Evolutionary conservation across 2,113 vertebrate species (phyloP).

Genomic region (Pholis gunnellus): DNA sequence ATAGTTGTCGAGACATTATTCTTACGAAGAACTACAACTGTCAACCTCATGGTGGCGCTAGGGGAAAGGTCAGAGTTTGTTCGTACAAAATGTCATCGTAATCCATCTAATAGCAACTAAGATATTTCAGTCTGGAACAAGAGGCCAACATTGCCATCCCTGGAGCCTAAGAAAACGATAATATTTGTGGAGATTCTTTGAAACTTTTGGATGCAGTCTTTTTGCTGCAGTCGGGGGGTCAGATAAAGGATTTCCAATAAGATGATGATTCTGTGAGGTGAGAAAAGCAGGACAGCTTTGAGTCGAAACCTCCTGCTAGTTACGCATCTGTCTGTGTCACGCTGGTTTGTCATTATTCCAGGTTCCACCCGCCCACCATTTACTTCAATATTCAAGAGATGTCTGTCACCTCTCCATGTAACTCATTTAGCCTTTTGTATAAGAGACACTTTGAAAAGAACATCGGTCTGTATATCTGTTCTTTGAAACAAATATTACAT

Average conservation of each 20-base stretch:
- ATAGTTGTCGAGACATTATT: not conserved
- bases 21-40: not conserved
- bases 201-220: not conserved
- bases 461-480: not conserved
- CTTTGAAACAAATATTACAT: not conserved
- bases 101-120: not conserved
- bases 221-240: not conserved
- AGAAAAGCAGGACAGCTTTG: not conserved
- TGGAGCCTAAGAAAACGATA: not conserved
- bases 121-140: slow-evolving; percentile 4
- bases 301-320: slow-evolving; percentile 3
- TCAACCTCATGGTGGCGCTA: not conserved
- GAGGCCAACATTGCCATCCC: not conserved
- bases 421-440: slow-evolving; percentile 24
- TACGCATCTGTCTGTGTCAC: slow-evolving; percentile 18
- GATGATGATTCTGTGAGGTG: not conserved
- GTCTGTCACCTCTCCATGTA: slow-evolving; percentile 3
- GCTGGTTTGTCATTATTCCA: slow-evolving; percentile 32
- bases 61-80: not conserved
- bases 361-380: slow-evolving; percentile 22
- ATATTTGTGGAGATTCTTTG: not conserved
- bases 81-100: not conserved
- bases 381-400: slow-evolving; percentile 35
- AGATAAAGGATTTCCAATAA: not conserved
- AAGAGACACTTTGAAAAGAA: slow-evolving; percentile 14